Conservation (phyloP, 2,888 invertebrate genomes). For the Chaetoderma sp. region DNA sequence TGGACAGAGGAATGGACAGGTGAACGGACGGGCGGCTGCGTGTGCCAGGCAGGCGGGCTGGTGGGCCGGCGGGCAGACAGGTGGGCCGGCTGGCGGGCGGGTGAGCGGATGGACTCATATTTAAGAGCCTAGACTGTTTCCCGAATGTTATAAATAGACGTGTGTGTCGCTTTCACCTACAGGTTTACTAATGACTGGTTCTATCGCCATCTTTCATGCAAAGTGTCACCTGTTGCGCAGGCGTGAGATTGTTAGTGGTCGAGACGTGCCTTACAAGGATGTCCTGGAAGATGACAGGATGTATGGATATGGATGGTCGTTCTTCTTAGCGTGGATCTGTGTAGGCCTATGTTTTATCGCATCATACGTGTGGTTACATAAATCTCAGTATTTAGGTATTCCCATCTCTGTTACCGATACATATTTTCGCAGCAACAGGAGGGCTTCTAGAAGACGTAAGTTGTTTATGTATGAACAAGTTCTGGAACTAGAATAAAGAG, state of each 20-base stretch:
- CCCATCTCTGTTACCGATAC: no score
- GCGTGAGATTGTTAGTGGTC: constrained; percentile 44
- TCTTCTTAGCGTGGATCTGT: constrained; percentile 62
- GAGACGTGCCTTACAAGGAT: constrained; percentile 49
- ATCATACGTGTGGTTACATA: constrained; percentile 55
- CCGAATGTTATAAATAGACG: not conserved
- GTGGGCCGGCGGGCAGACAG: not conserved
- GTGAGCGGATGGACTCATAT: not conserved
- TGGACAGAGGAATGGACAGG: no score
- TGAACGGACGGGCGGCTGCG: no score
- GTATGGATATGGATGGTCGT: constrained; percentile 59
- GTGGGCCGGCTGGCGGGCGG: not conserved
- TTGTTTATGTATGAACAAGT: no score
- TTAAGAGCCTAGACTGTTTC: not conserved
- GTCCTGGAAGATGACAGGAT: constrained; percentile 42
- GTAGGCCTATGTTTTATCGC: constrained; percentile 52
- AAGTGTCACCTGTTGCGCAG: constrained; percentile 54
- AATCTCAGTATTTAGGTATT: constrained; percentile 44
- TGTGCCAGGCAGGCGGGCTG: no score
- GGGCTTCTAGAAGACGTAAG: no score
- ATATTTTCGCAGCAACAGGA: no score
- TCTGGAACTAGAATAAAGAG: no score
- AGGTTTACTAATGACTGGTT: constrained; percentile 49
- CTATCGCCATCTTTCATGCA: constrained; percentile 58
- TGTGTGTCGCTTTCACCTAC: constrained; percentile 13